These are phyloP conservation scores for Protodeltote pygarga DNA, from an alignment of 2,888 invertebrate species.

Conservation along the genomic window DNA sequence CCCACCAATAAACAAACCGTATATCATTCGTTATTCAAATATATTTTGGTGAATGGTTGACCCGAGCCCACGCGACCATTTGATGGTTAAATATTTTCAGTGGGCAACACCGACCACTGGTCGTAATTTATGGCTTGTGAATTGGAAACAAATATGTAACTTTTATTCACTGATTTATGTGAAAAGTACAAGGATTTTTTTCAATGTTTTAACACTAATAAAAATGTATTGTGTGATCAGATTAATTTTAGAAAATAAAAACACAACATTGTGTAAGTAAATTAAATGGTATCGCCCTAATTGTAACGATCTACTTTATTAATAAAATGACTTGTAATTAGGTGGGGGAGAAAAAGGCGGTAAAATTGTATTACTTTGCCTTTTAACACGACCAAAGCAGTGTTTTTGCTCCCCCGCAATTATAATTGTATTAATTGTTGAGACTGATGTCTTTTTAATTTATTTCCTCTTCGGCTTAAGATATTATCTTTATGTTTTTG, in stretches of 20 bases:
- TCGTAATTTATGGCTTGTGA: slow-evolving; percentile 79
- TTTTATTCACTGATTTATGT: slow-evolving; percentile 47
- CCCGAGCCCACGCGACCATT: slow-evolving; percentile 85
- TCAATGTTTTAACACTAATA: slow-evolving; percentile 16
- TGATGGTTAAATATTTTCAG: slow-evolving; percentile 84
- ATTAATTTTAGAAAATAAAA: slow-evolving; percentile 22
- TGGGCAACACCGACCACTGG: slow-evolving; percentile 74
- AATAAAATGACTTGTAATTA: slow-evolving; percentile 83
- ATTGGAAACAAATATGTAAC: slow-evolving; percentile 59
- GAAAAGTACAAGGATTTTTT: not conserved
- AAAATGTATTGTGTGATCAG: slow-evolving; percentile 1
- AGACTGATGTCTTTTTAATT: slow-evolving; percentile 71
- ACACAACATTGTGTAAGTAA: slow-evolving; percentile 37
- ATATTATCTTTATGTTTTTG: slow-evolving; percentile 44
- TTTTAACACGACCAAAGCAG: slow-evolving; percentile 76
- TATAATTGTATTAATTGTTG: slow-evolving; percentile 82
- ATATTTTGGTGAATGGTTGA: slow-evolving; percentile 83
- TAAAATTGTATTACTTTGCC: slow-evolving; percentile 80
- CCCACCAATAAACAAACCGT: slow-evolving; percentile 87
- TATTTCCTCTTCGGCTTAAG: slow-evolving; percentile 45
- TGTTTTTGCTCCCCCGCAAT: slow-evolving; percentile 75
- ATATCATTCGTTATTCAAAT: slow-evolving; percentile 86
- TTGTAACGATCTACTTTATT: slow-evolving; percentile 81
- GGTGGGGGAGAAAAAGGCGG: slow-evolving; percentile 81
- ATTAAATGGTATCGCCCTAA: slow-evolving; percentile 65